Evolutionary conservation across 2,797 vertebrate species (phyloP).

Genomic region (Alcedo quadribrachys): DNA sequence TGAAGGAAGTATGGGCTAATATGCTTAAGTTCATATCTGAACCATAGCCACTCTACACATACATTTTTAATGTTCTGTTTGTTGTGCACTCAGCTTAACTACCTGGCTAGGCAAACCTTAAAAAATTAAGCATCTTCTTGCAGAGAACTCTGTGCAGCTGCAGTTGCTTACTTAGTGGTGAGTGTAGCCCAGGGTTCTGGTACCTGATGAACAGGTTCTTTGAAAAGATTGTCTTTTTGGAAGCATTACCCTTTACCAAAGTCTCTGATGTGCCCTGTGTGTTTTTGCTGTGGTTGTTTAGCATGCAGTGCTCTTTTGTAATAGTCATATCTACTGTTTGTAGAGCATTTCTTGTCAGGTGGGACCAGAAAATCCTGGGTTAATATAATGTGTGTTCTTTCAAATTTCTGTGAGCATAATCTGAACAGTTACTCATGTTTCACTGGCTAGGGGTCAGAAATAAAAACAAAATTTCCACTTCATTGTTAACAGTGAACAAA

Average conservation of each 20-base stretch:
- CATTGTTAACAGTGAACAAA: not conserved
- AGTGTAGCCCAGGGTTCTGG: not conserved
- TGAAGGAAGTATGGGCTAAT: not conserved
- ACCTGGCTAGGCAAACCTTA: not conserved
- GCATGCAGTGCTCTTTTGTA: not conserved
- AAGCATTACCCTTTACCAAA: not conserved
- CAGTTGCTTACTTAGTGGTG: not conserved
- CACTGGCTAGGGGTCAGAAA: not conserved
- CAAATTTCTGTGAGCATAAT: not conserved
- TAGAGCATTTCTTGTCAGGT: not conserved
- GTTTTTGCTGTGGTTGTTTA: conserved; percentile 9
- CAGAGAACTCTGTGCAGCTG: not conserved
- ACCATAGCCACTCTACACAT: not conserved
- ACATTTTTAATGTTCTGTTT: conserved; percentile 10
- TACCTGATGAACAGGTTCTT: not conserved
- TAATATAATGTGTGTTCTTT: not conserved
- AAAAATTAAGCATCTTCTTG: not conserved
- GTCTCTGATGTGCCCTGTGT: not conserved
- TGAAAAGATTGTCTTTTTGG: not conserved
- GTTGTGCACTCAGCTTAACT: not conserved
- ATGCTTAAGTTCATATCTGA: not conserved
- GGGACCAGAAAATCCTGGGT: not conserved
- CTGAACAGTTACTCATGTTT: not conserved
- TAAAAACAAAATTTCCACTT: not conserved
- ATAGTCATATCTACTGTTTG: not conserved